Conservation (phyloP, 1,140 invertebrate genomes). For the Piezodorus guildinii region DNA sequence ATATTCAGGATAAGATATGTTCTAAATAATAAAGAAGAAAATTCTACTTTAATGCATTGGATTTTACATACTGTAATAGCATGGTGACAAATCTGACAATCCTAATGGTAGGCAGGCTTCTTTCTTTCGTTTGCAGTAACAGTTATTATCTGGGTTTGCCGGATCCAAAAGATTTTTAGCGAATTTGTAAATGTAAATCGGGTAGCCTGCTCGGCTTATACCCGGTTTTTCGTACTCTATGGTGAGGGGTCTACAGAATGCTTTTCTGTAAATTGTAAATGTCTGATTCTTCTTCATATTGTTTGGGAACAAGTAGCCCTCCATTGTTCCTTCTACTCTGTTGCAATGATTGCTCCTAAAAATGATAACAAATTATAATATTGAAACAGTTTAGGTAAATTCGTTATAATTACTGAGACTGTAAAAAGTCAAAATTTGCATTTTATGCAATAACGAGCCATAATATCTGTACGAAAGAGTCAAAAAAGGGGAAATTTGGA, state of each 20-base stretch:
- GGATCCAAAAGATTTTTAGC: conserved; percentile 43
- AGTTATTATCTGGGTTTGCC: conserved; percentile 45
- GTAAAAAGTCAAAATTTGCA: no score
- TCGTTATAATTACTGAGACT: no score
- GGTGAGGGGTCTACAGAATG: conserved; percentile 51
- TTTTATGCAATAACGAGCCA: no score
- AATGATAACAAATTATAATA: neutral
- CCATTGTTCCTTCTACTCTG: conserved; percentile 14
- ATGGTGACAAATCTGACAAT: conserved; percentile 51
- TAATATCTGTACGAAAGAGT: no score
- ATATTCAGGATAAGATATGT: neutral
- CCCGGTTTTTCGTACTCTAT: conserved; percentile 38
- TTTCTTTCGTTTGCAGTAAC: conserved; percentile 42
- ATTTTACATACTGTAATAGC: conserved; percentile 53
- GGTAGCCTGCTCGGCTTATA: conserved; percentile 32
- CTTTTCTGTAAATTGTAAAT: conserved; percentile 48
- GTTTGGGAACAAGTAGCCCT: conserved; percentile 44
- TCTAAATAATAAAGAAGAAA: neutral
- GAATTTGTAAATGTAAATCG: conserved; percentile 38
- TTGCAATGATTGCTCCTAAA: conserved; percentile 18
- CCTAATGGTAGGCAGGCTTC: conserved; percentile 44
- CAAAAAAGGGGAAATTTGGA: no score
- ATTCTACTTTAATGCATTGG: neutral
- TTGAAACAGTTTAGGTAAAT: no score
- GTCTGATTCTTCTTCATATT: conserved; percentile 40